These are phyloP conservation scores for Lycaena phlaeas DNA, from an alignment of 2,888 invertebrate species.

Conservation along the genomic window DNA sequence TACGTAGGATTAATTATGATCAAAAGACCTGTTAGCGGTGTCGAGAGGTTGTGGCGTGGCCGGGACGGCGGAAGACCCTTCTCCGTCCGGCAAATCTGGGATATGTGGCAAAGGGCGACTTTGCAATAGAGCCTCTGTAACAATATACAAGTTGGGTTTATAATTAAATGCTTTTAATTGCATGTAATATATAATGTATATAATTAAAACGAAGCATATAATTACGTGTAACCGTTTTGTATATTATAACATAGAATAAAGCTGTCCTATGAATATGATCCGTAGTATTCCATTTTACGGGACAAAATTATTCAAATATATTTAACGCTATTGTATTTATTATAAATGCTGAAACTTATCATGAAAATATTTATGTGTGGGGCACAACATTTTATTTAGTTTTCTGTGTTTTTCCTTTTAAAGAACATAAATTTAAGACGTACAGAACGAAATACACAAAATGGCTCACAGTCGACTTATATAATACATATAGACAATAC, in stretches of 20 bases:
- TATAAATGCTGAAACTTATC: too few relatives aligned
- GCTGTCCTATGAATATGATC: too few relatives aligned
- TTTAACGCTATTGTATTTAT: too few relatives aligned
- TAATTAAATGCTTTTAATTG: constrained; percentile 9
- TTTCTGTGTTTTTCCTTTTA: too few relatives aligned
- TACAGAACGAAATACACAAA: constrained; percentile 5
- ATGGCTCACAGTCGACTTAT: not conserved
- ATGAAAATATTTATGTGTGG: too few relatives aligned
- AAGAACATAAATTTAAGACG: constrained; percentile 1
- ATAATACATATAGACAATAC: not conserved
- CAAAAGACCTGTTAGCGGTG: constrained; percentile 55
- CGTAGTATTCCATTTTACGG: too few relatives aligned
- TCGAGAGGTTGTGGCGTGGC: constrained; percentile 53
- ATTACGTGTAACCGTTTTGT: constrained; percentile 8
- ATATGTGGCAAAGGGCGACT: constrained; percentile 95
- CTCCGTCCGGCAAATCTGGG: constrained; percentile 85
- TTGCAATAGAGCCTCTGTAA: constrained; percentile 93
- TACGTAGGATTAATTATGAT: constrained; percentile 4
- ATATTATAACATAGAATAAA: constrained; percentile 5
- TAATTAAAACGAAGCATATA: constrained; percentile 7
- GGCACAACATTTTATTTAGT: too few relatives aligned
- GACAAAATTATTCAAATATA: too few relatives aligned
- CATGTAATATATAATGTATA: constrained; percentile 6
- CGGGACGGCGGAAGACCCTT: constrained; percentile 46
- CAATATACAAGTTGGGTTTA: constrained; percentile 13